Evolutionary conservation across 2,888 invertebrate genomes (phyloP).

Genomic region (Sarcophaga variegata): DNA sequence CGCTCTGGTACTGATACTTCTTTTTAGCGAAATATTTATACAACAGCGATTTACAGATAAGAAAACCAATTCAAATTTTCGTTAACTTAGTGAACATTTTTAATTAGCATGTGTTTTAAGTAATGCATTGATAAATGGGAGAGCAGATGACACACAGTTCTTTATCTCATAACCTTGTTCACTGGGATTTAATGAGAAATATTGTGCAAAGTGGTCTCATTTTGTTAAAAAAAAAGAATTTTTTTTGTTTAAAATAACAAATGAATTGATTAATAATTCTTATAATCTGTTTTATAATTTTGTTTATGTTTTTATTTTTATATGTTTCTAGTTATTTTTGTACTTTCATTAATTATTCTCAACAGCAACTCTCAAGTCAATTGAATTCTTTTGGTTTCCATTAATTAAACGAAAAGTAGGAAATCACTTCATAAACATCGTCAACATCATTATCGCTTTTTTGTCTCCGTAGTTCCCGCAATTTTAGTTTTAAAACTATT

Average conservation of each 20-base stretch:
- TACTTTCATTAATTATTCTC: conserved; percentile 55
- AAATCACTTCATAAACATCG: conserved; percentile 57
- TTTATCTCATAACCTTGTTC: too few relatives aligned
- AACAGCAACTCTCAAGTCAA: conserved; percentile 50
- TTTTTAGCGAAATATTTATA: too few relatives aligned
- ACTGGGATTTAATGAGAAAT: too few relatives aligned
- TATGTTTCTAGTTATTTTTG: not conserved
- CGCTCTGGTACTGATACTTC: too few relatives aligned
- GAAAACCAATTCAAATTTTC: too few relatives aligned
- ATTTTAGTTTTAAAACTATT: conserved; percentile 42
- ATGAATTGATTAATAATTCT: conserved; percentile 49
- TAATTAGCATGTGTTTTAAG: too few relatives aligned
- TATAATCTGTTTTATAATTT: conserved; percentile 18
- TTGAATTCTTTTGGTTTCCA: conserved; percentile 37
- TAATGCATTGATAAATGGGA: too few relatives aligned
- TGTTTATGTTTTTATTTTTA: not conserved
- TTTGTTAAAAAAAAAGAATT: too few relatives aligned
- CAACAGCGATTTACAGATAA: too few relatives aligned
- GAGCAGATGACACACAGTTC: too few relatives aligned
- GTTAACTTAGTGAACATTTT: too few relatives aligned
- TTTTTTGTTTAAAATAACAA: not conserved
- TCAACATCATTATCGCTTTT: conserved; percentile 7
- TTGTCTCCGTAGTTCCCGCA: not conserved
- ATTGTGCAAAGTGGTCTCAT: too few relatives aligned
- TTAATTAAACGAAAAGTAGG: conserved; percentile 57